Conservation (phyloP, 2,888 invertebrate genomes). For the Drosophila diplacantha region DNA sequence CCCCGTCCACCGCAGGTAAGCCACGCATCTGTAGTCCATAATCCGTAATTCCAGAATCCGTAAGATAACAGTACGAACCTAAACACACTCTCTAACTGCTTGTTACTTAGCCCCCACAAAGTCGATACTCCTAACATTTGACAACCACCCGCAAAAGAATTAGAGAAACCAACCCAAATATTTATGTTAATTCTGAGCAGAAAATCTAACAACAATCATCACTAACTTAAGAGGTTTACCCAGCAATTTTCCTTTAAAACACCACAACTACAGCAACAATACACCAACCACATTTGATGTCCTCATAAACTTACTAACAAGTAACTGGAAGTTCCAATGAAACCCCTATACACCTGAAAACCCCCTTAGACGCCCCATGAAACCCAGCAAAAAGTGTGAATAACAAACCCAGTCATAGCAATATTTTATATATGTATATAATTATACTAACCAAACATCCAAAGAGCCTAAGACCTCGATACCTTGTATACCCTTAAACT, state of each 20-base stretch:
- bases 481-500: not conserved
- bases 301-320: not conserved
- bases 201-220: constrained; percentile 3
- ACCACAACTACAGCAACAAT: not conserved
- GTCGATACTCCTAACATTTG: not conserved
- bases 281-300: not conserved
- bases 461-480: not conserved
- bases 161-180: not conserved
- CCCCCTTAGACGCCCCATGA: not conserved
- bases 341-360: not conserved
- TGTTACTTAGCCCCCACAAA: not conserved
- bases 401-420: not conserved
- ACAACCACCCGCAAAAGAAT: not conserved
- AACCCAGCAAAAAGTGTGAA: not conserved
- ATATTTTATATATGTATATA: not conserved
- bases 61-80: constrained; percentile 9
- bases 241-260: not conserved
- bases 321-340: not conserved
- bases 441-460: not conserved
- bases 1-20: constrained; percentile 85
- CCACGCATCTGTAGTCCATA: not conserved
- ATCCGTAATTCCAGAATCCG: not conserved
- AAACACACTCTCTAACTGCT: constrained; percentile 1
- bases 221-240: not conserved
- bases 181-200: not conserved